Evolutionary conservation across 2,797 vertebrate genomes (phyloP).

Genomic region (Neosilurus mollespiculum): DNA sequence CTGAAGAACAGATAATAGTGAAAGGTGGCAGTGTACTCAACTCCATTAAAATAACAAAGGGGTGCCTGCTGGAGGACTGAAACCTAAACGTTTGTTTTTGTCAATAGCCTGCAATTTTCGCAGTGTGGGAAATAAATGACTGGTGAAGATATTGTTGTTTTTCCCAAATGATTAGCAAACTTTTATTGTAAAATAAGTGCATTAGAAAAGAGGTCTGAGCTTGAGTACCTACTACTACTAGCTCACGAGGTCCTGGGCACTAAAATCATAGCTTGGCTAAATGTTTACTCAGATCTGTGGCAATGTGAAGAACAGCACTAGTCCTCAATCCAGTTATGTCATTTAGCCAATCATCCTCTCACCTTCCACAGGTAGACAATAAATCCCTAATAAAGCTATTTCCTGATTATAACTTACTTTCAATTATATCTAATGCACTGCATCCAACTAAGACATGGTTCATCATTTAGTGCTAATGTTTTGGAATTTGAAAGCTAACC

Average conservation of each 20-base stretch:
- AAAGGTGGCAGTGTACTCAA: slow-evolving; percentile 49
- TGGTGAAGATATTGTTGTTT: slow-evolving; percentile 23
- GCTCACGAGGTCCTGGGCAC: neutral
- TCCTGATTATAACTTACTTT: slow-evolving; percentile 17
- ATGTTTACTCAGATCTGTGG: neutral
- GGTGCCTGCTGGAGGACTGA: slow-evolving; percentile 28
- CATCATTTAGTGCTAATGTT: neutral
- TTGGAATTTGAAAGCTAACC: neutral
- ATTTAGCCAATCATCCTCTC: slow-evolving; percentile 1
- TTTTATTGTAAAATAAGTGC: neutral
- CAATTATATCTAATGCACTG: neutral
- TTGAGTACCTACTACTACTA: neutral
- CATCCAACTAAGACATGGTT: neutral
- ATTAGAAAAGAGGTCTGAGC: neutral
- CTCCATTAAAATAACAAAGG: slow-evolving; percentile 48
- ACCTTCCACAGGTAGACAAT: neutral
- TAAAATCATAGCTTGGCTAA: neutral
- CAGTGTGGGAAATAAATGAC: slow-evolving; percentile 6
- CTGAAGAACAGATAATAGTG: slow-evolving; percentile 53
- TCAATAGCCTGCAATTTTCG: slow-evolving; percentile 30
- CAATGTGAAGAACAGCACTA: neutral
- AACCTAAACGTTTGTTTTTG: slow-evolving; percentile 32
- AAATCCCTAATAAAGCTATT: neutral
- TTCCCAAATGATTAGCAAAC: slow-evolving; percentile 24
- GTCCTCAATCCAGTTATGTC: slow-evolving; percentile 9